Conservation (phyloP, 2,888 invertebrate genomes). For the Nudaria mundana region DNA sequence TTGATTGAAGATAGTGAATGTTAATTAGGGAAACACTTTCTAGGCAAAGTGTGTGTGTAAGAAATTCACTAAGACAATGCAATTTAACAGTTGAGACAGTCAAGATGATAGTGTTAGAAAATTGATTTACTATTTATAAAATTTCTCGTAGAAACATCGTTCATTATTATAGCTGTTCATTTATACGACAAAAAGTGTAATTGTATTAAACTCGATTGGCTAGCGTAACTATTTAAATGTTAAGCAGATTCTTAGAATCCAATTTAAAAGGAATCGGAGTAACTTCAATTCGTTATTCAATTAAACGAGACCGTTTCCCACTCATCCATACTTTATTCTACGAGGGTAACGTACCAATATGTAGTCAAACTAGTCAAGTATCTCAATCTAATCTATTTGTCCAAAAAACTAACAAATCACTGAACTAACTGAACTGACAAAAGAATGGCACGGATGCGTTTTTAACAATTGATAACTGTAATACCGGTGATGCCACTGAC, state of each 20-base stretch:
- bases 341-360: constrained; percentile 55
- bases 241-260: constrained; percentile 57
- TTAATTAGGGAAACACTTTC: constrained; percentile 18
- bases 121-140: constrained; percentile 21
- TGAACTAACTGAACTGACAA: constrained; percentile 60
- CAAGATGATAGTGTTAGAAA: constrained; percentile 26
- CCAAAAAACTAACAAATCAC: constrained; percentile 58
- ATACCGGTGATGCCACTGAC: constrained; percentile 43
- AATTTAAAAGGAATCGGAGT: constrained; percentile 63
- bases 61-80: constrained; percentile 11
- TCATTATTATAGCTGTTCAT: constrained; percentile 34
- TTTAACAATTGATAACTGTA: constrained; percentile 73
- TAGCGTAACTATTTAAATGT: constrained; percentile 55
- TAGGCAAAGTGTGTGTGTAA: constrained; percentile 13
- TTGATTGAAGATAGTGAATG: constrained; percentile 6
- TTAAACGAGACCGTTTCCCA: constrained; percentile 68
- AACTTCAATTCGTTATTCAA: constrained; percentile 74
- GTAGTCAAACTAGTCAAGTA: constrained; percentile 65
- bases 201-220: constrained; percentile 48
- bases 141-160: constrained; percentile 29
- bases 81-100: constrained; percentile 12
- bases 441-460: constrained; percentile 62
- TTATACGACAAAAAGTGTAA: constrained; percentile 43
- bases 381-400: constrained; percentile 61
- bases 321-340: constrained; percentile 53